Percentiles rank a stretch among this genome's conserved stretches.
phyloP scores from a whole-genome alignment of 2,113 vertebrate species.

The Macroglossus sobrinus region DNA sequence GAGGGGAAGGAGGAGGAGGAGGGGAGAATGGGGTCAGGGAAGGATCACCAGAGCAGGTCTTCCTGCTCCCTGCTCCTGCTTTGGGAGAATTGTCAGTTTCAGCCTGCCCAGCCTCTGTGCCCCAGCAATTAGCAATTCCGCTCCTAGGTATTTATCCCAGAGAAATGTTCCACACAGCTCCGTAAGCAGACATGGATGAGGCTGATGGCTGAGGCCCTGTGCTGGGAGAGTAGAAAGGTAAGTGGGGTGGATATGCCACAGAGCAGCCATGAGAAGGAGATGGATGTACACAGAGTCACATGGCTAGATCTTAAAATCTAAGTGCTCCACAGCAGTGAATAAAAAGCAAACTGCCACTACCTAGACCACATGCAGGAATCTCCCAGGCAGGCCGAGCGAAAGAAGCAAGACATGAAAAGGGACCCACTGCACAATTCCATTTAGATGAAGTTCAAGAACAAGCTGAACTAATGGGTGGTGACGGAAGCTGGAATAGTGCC shows the following conservation, averaged over 20 bases:
- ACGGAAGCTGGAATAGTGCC: background rate
- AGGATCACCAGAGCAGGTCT: background rate
- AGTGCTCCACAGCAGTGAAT: background rate
- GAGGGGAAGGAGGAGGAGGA: background rate
- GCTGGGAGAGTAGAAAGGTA: background rate
- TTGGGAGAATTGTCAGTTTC: background rate
- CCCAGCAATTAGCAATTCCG: background rate
- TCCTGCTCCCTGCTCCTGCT: background rate
- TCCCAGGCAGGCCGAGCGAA: background rate
- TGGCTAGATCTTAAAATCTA: background rate
- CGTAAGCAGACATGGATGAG: background rate
- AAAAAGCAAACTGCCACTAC: background rate
- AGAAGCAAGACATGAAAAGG: background rate
- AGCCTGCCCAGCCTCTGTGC: background rate
- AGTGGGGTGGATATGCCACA: background rate
- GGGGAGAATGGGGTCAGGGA: background rate
- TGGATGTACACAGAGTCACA: fast-evolving
- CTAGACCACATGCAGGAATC: background rate
- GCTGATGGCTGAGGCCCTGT: fast-evolving
- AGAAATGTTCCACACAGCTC: background rate
- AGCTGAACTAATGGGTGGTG: background rate
- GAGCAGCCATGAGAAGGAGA: background rate
- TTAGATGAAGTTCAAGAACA: background rate
- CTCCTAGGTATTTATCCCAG: background rate
- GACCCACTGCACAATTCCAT: background rate